These are phyloP conservation scores for Macaria notata DNA, from an alignment of 2,888 invertebrate genomes.

Conservation along the genomic window DNA sequence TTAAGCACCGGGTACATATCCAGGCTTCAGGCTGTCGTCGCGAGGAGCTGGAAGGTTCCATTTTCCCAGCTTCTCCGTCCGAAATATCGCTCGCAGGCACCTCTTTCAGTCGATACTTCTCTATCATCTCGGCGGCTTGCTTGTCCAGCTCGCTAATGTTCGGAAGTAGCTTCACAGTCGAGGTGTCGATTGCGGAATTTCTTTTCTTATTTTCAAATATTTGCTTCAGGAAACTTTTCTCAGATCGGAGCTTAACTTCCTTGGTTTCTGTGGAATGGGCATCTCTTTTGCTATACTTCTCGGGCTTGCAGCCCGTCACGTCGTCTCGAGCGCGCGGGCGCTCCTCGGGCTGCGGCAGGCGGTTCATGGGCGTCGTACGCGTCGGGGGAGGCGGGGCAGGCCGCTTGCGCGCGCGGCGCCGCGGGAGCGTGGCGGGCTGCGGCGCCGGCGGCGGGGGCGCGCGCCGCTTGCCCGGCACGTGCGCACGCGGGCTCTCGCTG, in stretches of 20 bases:
- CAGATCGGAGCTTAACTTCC: slow-evolving; percentile 64
- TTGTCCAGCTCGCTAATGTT: slow-evolving; percentile 91
- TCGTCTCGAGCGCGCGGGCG: slow-evolving; percentile 24
- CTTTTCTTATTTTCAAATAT: slow-evolving; percentile 72
- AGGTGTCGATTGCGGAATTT: slow-evolving; percentile 58
- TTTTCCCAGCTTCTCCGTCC: slow-evolving; percentile 17
- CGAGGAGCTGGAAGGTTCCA: slow-evolving; percentile 33
- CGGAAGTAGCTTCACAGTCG: slow-evolving; percentile 83
- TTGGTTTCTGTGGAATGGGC: slow-evolving; percentile 48
- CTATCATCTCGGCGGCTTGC: slow-evolving; percentile 89
- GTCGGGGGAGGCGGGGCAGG: slow-evolving; percentile 80
- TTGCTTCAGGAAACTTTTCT: slow-evolving; percentile 80
- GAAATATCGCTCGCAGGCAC: slow-evolving; percentile 12
- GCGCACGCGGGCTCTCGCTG: slow-evolving; percentile 84
- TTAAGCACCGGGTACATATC: slow-evolving; percentile 66
- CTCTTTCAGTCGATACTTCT: slow-evolving; percentile 67
- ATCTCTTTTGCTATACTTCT: slow-evolving; percentile 57
- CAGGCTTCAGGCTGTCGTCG: slow-evolving; percentile 42
- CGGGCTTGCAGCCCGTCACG: slow-evolving; percentile 44
- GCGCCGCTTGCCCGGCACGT: slow-evolving; percentile 89
- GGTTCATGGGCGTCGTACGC: slow-evolving; percentile 35
- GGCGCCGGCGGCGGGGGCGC: slow-evolving; percentile 86
- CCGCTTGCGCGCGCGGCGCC: slow-evolving; percentile 64
- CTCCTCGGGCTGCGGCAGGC: slow-evolving; percentile 17
- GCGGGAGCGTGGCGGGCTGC: slow-evolving; percentile 38